A percentile compares a stretch with the other conserved stretches of the same genome.
These are phyloP conservation scores for Volucella bombylans DNA, from an alignment of 2,888 invertebrate genomes.

Conservation along the genomic window DNA sequence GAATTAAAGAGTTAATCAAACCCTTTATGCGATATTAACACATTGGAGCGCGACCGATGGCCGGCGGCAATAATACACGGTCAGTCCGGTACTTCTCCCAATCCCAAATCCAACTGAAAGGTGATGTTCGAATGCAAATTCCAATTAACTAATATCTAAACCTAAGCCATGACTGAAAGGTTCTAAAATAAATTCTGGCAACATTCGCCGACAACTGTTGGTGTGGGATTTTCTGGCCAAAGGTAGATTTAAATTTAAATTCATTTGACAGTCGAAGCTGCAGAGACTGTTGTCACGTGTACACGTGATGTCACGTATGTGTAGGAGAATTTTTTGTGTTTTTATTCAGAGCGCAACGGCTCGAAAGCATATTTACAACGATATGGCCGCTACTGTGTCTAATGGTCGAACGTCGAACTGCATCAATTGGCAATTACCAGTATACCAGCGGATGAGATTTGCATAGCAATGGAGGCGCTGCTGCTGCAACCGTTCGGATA, in stretches of 20 bases:
- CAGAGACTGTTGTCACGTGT: constrained; percentile 59
- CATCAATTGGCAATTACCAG: constrained; percentile 68
- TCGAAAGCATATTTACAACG: constrained; percentile 29
- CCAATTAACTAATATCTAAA: constrained; percentile 69
- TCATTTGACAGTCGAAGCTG: constrained; percentile 52
- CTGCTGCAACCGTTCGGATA: constrained; percentile 24
- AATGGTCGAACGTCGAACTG: constrained; percentile 67
- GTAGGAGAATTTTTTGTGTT: constrained; percentile 27
- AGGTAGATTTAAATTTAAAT: constrained; percentile 68
- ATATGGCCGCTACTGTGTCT: constrained; percentile 38
- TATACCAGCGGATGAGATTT: constrained; percentile 59
- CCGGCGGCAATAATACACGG: background rate
- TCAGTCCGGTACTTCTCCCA: background rate
- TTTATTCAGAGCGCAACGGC: background rate
- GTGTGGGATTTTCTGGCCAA: background rate
- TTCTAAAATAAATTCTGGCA: constrained; percentile 43
- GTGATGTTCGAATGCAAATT: constrained; percentile 58
- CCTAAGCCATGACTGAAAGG: constrained; percentile 49
- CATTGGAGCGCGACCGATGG: constrained; percentile 51
- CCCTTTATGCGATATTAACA: constrained; percentile 66
- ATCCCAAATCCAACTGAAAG: background rate
- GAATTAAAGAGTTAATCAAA: constrained; percentile 73
- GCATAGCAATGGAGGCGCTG: constrained; percentile 65
- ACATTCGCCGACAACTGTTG: background rate
- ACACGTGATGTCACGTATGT: constrained; percentile 52